Base-by-base conservation (phyloP, 2,888 invertebrate species). In the Rhaphigaster nebulosa region DNA sequence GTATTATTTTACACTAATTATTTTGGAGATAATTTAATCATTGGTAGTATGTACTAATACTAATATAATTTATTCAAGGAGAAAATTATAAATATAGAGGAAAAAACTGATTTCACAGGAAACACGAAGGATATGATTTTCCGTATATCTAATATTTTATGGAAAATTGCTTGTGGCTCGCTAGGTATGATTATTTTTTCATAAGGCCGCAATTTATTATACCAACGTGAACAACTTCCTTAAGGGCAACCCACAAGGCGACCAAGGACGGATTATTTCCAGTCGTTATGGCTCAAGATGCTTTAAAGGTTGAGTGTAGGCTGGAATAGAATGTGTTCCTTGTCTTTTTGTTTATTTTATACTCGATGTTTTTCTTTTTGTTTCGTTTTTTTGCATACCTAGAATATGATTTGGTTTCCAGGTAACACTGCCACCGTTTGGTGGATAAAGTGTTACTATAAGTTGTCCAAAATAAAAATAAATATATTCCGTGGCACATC, bases 291-390 rank as follows among this genome's bases (percentile, higher is more conserved):
- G 84, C 84, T 84, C 45, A n/a, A 50, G 45, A 84, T 84, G 45
- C 84, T 84, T 41, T 84, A 84, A 84, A 84, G 84, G 84, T 84
- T 84, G 45, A 45, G 45, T 84, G 84, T 84, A 84, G 84, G 84
- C n/a, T 45, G 84, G 84, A 18, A 84, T 26, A 12, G 45, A 84
- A 84, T 84, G 84, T 45, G 45, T 84, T 84, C 45, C 45, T 50
- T 26, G n/a, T 84, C 38, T 76, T 76, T 76, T 76, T 34, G 23
- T 34, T 76, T 38, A 20, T 20, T 76, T 76, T 76, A 18, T 34
- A 29, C 2, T 15, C 1, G 12, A 29, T 29, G 0, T 65, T 70
- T 15, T 23, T 20, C 23, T 2, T 38, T 76, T 76, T 76, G 1
- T 29, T 29, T n/a, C 12, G n/a, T 60, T 1, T 70, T 76, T 38